Evolutionary conservation across 2,113 vertebrate genomes (phyloP), one percentile per base, ranked within the genome.

Genomic region (Engystomops pustulosus): DNA sequence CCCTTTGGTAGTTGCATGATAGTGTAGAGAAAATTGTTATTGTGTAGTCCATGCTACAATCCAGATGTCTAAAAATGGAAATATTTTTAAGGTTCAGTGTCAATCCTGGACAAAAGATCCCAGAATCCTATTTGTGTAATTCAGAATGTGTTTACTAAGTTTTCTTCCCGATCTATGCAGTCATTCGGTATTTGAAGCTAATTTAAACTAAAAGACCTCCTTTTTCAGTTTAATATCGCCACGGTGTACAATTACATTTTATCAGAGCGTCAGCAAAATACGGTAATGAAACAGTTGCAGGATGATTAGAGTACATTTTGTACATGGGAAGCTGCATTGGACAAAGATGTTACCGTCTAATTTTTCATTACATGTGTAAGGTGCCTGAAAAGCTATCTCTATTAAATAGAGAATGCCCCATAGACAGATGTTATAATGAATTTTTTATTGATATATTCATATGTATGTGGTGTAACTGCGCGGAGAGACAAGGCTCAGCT

Each of bases 391-490:
- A 79, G 74, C 74, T 85, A 78, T 85, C 83, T 85, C 83, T 85
- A 85, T 85, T 85, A 85, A 85, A 79, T 79, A 78, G 75, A 70
- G 65, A 78, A 85, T 79, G 83, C 83, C 62, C 83, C 83, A 85
- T 58, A 85, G 83, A 85, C 83, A 58, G 83, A 85, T 85, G 83
- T 85, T 79, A 77, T 85, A 85, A 85, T 85, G 74, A 85, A 85
- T 85, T 85, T 85, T 89, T 87, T 81, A 88, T 87, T 89, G 90
- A 86, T 88, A 81, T 85, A 75, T 80, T 76, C 79, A 86, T 82
- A 80, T 77, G 79, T 75, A 70, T 36, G 55, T 74, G 65, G 47
- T 79, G 20, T 69, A 85, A 67, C 62, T 44, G 83, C 62, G 45
- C 74, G 3, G 62, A 77, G 67, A 85, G 41, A 38, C 62, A 77